Percentiles rank a stretch among this genome's conserved stretches.
Evolutionary conservation across 2,113 vertebrate species (phyloP).

Genomic region (Macrotus californicus): DNA sequence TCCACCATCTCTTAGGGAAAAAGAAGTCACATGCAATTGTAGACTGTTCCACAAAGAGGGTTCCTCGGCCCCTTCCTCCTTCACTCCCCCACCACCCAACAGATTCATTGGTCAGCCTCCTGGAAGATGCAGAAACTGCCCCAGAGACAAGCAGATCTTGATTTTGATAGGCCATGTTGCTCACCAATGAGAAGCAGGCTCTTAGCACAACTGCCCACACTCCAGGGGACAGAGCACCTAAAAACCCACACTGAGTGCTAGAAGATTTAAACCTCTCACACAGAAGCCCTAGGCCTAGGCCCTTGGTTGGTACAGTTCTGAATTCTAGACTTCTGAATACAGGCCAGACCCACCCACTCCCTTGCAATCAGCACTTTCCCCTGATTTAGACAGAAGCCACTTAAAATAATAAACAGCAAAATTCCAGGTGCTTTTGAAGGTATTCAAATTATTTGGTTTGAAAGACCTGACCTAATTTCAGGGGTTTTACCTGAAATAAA

Average conservation of each 20-base stretch:
- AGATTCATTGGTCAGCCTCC: neutral
- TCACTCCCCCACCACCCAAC: neutral
- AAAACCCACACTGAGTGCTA: neutral
- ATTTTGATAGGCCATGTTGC: neutral
- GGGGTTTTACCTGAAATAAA: constrained; percentile 14
- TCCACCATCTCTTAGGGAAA: neutral
- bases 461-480: constrained; percentile 26
- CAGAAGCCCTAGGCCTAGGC: neutral
- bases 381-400: constrained; percentile 29
- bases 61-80: neutral
- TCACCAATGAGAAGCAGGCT: constrained; percentile 13
- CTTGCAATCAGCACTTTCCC: neutral
- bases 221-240: neutral
- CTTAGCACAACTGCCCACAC: constrained; percentile 2
- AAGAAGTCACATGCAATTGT: constrained; percentile 26
- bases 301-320: constrained; percentile 13
- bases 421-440: constrained; percentile 31
- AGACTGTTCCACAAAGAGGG: constrained; percentile 14
- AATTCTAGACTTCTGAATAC: constrained; percentile 17
- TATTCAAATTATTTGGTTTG: constrained; percentile 20
- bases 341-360: neutral
- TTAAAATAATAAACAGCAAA: constrained; percentile 20
- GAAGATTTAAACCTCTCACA: neutral
- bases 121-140: neutral
- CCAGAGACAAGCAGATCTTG: constrained; percentile 29